Conservation (phyloP, 2,888 invertebrate genomes). For the Leucophora obtusa region DNA sequence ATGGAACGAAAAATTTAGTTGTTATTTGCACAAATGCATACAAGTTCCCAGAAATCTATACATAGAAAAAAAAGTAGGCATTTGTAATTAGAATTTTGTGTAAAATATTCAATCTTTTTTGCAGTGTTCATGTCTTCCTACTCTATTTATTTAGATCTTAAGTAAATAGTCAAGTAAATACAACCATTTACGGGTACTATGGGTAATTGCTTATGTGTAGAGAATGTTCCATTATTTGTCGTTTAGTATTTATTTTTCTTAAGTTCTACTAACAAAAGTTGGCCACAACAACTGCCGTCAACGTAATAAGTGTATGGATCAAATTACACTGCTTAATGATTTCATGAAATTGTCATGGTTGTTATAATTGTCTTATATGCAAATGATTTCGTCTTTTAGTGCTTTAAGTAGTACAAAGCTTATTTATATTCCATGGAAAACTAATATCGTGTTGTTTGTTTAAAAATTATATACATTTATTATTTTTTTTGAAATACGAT, state of each 20-base stretch:
- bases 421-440: constrained; percentile 25
- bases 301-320: background rate
- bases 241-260: background rate
- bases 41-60: constrained; percentile 30
- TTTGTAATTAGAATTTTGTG: too few relatives aligned
- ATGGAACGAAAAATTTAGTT: background rate
- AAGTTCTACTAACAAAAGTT: background rate
- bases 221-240: constrained; percentile 11
- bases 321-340: constrained; percentile 27
- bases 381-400: constrained; percentile 30
- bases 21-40: constrained; percentile 22
- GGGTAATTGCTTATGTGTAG: constrained; percentile 17
- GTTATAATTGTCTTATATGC: constrained; percentile 53
- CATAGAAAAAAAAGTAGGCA: too few relatives aligned
- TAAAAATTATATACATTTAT: constrained; percentile 6
- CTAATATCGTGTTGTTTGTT: constrained; percentile 17
- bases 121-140: background rate
- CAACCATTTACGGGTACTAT: constrained; percentile 3
- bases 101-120: constrained; percentile 1
- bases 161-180: constrained; percentile 8
- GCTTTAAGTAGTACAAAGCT: background rate
- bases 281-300: background rate
- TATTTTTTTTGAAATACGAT: background rate
- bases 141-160: constrained; percentile 4
- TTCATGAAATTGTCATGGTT: constrained; percentile 35